Evolutionary conservation across 2,797 vertebrate genomes (phyloP).

Genomic region (Nyctibius grandis): DNA sequence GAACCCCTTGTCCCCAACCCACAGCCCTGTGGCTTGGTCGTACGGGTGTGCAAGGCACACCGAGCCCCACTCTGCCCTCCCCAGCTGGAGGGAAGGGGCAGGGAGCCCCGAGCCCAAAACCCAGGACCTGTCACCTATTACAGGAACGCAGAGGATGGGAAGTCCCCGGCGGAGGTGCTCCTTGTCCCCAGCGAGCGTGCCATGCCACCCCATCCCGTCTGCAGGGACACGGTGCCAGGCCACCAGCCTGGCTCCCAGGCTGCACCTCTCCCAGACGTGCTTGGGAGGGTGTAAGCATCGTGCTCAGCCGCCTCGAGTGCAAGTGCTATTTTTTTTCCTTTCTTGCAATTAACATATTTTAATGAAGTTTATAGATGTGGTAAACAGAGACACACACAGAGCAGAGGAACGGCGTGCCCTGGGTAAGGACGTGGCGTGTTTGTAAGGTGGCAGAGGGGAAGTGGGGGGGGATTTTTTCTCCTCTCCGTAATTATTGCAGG

Average conservation of each 20-base stretch:
- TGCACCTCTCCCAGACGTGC: background rate
- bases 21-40: fast-evolving
- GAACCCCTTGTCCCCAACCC: background rate
- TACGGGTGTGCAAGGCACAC: too few relatives aligned
- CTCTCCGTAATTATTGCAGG: background rate
- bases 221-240: background rate
- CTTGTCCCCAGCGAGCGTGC: background rate
- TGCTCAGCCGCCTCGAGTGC: fast-evolving
- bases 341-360: background rate
- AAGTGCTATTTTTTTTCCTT: background rate
- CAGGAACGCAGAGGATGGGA: background rate
- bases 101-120: background rate
- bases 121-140: fast-evolving
- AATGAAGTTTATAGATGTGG: background rate
- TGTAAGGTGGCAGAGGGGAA: background rate
- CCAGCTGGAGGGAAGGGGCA: background rate
- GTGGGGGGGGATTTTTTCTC: background rate
- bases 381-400: background rate
- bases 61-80: background rate
- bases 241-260: background rate
- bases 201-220: fast-evolving
- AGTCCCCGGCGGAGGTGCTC: background rate
- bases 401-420: background rate
- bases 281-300: background rate
- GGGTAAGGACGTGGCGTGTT: fast-evolving